Base-by-base conservation (phyloP, 2,888 invertebrate genomes). In the Morpho achilles region DNA sequence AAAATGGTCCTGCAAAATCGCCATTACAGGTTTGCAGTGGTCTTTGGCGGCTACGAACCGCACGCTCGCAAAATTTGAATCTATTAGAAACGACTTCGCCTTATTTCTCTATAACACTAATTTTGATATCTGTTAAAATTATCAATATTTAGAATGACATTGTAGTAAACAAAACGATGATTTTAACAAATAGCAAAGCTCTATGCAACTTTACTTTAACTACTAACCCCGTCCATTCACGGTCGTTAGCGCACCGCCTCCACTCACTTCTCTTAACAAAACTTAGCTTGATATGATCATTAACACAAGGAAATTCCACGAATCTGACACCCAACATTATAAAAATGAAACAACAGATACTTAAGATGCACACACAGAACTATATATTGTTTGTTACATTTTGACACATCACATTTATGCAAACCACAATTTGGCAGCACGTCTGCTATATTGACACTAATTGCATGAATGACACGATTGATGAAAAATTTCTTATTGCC, bases 1-100 rank as follows among this genome's bases (percentile, higher is more conserved):
- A 91, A 98, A 98, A 93, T 98, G 98, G 98, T 98, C 98, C 91
- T 98, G 98, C 95, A 98, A 98, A 95, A 97, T 98, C 94, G 98
- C 98, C 92, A 98, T 98, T 88, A 98, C 98, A 97, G 98, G 98
- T 98, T 95, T 91, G 91, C 89, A 79, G 86, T 82, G 87, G 89
- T 87, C 87, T 91, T 88, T 89, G 75, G 88, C 89, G 90, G 89
- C 89, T 85, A 75, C 74, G 84, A 79, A 80, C 88, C 88, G 89
- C 89, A 84, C 86, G 85, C 82, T 88, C 87, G 87, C 88, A 88
- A 78, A n/a, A 81, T 86, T 87, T 88, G 84, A 81, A 77, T 85
- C 88, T 90, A 88, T 89, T 89, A 89, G 89, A 83, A 79, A 80
- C 76, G 82, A 77, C 86, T 89, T 88, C 86, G 88, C 89, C 88